Percentiles rank a stretch among this genome's conserved stretches.
Conservation (phyloP, 1,140 invertebrate genomes). For the Epicauta chinensis region DNA sequence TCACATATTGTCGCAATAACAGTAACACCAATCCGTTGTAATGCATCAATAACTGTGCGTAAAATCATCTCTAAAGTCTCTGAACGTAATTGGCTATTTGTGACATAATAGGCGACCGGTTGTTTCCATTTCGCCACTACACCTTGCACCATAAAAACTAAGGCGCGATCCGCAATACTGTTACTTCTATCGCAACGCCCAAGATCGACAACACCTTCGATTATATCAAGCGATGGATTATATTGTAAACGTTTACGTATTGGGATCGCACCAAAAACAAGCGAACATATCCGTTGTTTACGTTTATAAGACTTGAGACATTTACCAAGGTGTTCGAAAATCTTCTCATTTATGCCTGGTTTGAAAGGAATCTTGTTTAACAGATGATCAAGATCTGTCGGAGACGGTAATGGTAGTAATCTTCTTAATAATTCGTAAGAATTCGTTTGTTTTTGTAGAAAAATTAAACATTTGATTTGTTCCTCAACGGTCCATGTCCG, state of each 20-base stretch:
- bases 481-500: too few species aligned
- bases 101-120: constrained; percentile 2
- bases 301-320: constrained; percentile 3
- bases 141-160: constrained; percentile 12
- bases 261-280: constrained; percentile 16
- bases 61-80: constrained; percentile 1
- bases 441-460: too few species aligned
- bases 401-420: constrained; percentile 12
- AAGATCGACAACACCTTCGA: constrained; percentile 7
- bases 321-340: constrained; percentile 12
- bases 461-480: too few species aligned
- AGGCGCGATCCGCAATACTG: constrained; percentile 4
- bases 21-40: background rate
- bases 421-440: constrained; percentile 6
- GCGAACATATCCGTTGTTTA: constrained; percentile 8
- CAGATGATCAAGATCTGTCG: constrained; percentile 3
- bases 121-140: constrained; percentile 3
- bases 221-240: constrained; percentile 1
- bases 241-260: constrained; percentile 12
- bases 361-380: constrained; percentile 14
- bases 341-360: constrained; percentile 11
- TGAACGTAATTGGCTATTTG: background rate
- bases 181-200: background rate
- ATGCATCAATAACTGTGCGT: background rate
- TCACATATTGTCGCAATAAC: constrained; percentile 13